These are phyloP conservation scores for Spea bombifrons DNA, from an alignment of 2,113 vertebrate genomes.

Conservation along the genomic window DNA sequence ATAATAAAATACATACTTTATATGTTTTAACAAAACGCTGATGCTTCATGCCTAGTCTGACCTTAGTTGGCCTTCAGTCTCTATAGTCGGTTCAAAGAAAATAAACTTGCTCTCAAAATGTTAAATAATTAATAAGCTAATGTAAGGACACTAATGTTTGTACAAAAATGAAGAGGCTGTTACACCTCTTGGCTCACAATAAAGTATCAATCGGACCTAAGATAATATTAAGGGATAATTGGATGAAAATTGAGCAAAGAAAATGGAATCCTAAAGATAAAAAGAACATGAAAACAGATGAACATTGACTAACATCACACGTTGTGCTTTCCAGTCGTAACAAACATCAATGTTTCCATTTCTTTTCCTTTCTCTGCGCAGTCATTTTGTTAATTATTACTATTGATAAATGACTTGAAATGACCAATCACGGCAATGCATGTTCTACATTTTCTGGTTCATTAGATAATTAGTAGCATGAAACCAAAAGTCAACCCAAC, in stretches of 20 bases:
- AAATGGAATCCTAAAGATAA: too few relatives aligned
- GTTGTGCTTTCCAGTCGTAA: constrained; percentile 2
- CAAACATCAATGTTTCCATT: constrained; percentile 33
- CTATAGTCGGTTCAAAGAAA: too few relatives aligned
- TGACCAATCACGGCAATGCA: not conserved
- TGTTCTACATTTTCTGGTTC: constrained; percentile 25
- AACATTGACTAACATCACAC: constrained; percentile 1
- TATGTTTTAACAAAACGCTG: too few relatives aligned
- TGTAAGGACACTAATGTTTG: too few relatives aligned
- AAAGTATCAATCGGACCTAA: not conserved
- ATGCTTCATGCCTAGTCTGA: too few relatives aligned
- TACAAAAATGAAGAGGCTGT: too few relatives aligned
- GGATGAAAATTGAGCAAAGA: not conserved
- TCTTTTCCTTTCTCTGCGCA: constrained; percentile 11
- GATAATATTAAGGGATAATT: constrained; percentile 29
- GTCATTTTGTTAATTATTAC: constrained; percentile 24
- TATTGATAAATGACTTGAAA: constrained; percentile 27
- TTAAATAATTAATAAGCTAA: too few relatives aligned
- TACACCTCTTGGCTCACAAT: too few relatives aligned
- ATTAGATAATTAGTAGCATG: not conserved
- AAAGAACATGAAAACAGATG: not conserved
- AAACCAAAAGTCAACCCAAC: not conserved
- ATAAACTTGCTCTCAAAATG: too few relatives aligned
- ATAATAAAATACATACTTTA: too few relatives aligned
- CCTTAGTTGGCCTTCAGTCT: too few relatives aligned